phyloP scores from a whole-genome alignment of 2,888 invertebrate genomes.

The Graphium colonna region DNA sequence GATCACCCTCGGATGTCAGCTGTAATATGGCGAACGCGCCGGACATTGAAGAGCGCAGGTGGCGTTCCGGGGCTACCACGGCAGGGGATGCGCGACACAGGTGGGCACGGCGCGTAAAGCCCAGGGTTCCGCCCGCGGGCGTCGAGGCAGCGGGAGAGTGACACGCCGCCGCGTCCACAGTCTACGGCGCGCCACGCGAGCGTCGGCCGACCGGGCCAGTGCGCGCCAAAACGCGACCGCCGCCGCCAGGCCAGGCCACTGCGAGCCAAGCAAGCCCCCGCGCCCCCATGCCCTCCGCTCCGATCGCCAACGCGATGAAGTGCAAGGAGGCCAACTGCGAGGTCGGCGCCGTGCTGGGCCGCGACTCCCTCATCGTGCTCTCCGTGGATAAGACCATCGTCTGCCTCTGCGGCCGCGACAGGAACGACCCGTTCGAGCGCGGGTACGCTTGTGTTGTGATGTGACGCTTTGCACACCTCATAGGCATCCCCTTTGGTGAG shows the following conservation, averaged over 20 bases:
- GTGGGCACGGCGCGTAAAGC: too few relatives aligned
- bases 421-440: conserved; percentile 73
- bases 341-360: conserved; percentile 76
- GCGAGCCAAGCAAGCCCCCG: conserved; percentile 58
- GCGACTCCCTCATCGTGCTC: conserved; percentile 75
- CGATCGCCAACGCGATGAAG: conserved; percentile 78
- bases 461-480: background rate
- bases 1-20: too few relatives aligned
- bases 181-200: conserved; percentile 34
- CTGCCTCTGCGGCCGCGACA: conserved; percentile 74
- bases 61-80: too few relatives aligned
- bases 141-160: conserved; percentile 77
- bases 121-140: too few relatives aligned
- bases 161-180: conserved; percentile 38
- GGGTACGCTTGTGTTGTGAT: conserved; percentile 55
- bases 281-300: conserved; percentile 78
- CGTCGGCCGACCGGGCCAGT: conserved; percentile 60
- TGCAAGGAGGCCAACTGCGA: conserved; percentile 80
- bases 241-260: conserved; percentile 49
- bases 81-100: too few relatives aligned
- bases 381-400: conserved; percentile 76
- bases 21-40: too few relatives aligned
- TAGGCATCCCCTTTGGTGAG: too few relatives aligned
- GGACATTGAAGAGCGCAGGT: too few relatives aligned
- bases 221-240: conserved; percentile 72